Percentiles rank a stretch among this genome's conserved stretches.
phyloP scores from a whole-genome alignment of 2,797 vertebrate genomes.

The Eulemur albifrons region DNA sequence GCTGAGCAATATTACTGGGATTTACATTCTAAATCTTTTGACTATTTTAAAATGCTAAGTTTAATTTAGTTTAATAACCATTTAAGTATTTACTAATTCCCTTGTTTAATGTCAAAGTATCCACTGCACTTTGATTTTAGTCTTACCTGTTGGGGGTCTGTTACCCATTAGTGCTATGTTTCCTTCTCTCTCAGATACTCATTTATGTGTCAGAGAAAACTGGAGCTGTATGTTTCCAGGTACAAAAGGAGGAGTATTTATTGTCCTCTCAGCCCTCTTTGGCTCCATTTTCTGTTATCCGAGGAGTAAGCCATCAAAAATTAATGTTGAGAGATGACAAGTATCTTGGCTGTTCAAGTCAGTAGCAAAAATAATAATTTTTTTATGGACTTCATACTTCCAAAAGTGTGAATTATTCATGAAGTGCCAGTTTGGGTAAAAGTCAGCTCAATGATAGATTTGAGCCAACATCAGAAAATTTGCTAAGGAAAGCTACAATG shows the following conservation, averaged over 20 bases:
- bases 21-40: background rate
- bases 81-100: background rate
- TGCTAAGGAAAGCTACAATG: constrained; percentile 3
- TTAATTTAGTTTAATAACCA: background rate
- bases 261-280: background rate
- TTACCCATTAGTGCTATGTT: background rate
- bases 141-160: background rate
- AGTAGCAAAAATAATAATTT: constrained; percentile 68
- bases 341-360: constrained; percentile 39
- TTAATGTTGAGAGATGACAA: constrained; percentile 63
- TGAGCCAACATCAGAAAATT: constrained; percentile 4
- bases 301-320: constrained; percentile 60
- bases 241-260: background rate
- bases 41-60: background rate
- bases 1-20: background rate
- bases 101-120: background rate
- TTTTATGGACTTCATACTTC: constrained; percentile 57
- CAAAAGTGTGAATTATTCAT: constrained; percentile 67
- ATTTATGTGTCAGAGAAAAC: background rate
- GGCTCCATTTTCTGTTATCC: constrained; percentile 58
- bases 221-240: background rate
- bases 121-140: background rate
- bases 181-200: background rate
- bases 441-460: constrained; percentile 49
- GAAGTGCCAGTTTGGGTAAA: constrained; percentile 53